Percentiles rank a stretch among this genome's conserved stretches.
These are phyloP conservation scores for Odontomachus brunneus DNA, from an alignment of 1,140 invertebrate genomes.

Conservation along the genomic window DNA sequence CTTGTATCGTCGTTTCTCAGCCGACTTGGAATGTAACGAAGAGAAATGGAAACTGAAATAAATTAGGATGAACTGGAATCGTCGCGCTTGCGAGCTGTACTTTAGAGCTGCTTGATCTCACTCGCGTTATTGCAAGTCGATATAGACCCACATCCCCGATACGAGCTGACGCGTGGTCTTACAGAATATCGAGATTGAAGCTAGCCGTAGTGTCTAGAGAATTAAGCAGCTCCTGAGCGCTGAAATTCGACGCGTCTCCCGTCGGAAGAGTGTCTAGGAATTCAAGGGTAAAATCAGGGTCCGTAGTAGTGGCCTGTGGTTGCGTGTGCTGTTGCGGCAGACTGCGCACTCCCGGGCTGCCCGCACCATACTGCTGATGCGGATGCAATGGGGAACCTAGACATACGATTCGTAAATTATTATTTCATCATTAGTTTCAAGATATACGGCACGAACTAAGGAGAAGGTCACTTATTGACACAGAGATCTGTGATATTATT, in stretches of 20 bases:
- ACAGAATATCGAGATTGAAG: constrained; percentile 86
- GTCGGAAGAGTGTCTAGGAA: constrained; percentile 92
- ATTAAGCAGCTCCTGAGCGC: constrained; percentile 91
- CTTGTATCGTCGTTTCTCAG: neutral
- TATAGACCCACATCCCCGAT: constrained; percentile 25
- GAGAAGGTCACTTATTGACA: too few species aligned
- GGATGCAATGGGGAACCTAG: constrained; percentile 83
- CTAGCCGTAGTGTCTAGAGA: constrained; percentile 87
- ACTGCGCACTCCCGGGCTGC: constrained; percentile 80
- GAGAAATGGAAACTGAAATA: too few species aligned
- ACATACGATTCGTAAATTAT: constrained; percentile 8
- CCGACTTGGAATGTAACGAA: too few species aligned
- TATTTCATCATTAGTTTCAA: neutral
- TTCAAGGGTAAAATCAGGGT: constrained; percentile 90
- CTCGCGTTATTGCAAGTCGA: constrained; percentile 15
- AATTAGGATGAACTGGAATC: neutral
- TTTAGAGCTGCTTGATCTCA: constrained; percentile 31
- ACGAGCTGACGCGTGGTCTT: constrained; percentile 72
- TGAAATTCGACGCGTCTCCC: constrained; percentile 89
- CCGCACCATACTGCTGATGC: constrained; percentile 82
- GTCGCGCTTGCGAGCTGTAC: constrained; percentile 28
- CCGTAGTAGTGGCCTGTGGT: constrained; percentile 79
- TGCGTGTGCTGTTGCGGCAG: constrained; percentile 80
- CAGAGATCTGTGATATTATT: too few species aligned
- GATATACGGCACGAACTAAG: too few species aligned